A percentile compares a stretch with the other conserved stretches of the same genome.
Conservation (phyloP, 2,888 invertebrate genomes). For the Aricia artaxerxes region DNA sequence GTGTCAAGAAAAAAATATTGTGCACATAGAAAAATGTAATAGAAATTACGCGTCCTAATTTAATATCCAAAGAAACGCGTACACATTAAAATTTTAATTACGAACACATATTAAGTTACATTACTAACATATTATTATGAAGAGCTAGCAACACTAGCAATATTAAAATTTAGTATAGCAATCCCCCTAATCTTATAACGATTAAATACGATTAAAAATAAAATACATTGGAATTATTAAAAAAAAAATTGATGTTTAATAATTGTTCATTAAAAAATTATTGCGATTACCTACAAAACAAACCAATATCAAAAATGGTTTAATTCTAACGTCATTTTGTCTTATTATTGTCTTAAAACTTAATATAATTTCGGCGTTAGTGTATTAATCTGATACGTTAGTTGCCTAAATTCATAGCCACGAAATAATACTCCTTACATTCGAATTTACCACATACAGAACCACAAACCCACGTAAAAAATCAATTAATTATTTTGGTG, state of each 20-base stretch:
- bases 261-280: background rate
- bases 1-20: background rate
- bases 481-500: too few relatives aligned
- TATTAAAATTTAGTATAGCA: constrained; percentile 6
- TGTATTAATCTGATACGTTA: background rate
- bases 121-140: constrained; percentile 23
- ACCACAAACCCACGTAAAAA: background rate
- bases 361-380: constrained; percentile 1
- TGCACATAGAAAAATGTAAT: background rate
- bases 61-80: constrained; percentile 18
- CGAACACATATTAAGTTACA: constrained; percentile 24
- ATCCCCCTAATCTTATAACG: background rate
- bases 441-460: constrained; percentile 5
- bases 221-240: background rate
- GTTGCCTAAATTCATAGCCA: constrained; percentile 25
- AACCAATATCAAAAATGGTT: constrained; percentile 1
- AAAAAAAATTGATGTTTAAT: background rate
- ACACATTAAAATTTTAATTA: constrained; percentile 10
- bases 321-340: constrained; percentile 5
- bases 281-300: background rate
- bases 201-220: background rate
- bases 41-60: background rate
- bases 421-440: constrained; percentile 24
- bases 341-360: constrained; percentile 21
- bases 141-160: constrained; percentile 28